Percentiles rank a stretch among this genome's conserved stretches.
Conservation (phyloP, 92 coral and sea anemone genomes). For the Plumapathes pennacea region DNA sequence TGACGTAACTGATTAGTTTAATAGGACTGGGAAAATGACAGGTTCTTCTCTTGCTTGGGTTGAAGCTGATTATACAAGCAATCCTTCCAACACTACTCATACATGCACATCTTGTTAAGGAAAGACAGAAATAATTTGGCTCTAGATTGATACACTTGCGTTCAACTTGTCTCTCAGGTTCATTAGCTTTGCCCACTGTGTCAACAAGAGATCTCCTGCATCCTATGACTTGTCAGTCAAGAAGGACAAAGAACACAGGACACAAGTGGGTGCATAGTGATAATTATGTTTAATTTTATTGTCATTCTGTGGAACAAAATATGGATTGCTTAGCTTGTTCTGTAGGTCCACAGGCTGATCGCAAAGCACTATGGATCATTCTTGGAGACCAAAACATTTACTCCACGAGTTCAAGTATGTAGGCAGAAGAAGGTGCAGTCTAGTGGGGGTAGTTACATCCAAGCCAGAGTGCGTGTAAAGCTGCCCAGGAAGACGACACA, state of each 20-base stretch:
- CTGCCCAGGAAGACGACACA: slow-evolving; percentile 1
- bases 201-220: slow-evolving; percentile 37
- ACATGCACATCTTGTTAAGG: no score
- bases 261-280: slow-evolving; percentile 29
- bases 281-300: neutral
- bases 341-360: slow-evolving; percentile 70
- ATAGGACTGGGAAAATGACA: no score
- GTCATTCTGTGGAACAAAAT: no score
- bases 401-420: slow-evolving; percentile 1
- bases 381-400: slow-evolving; percentile 74
- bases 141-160: neutral
- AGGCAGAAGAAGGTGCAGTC: neutral
- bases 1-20: no score
- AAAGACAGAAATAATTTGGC: no score
- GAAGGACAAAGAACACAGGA: slow-evolving; percentile 60
- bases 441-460: slow-evolving; percentile 32
- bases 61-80: no score
- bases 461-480: slow-evolving; percentile 57
- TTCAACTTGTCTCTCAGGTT: slow-evolving; percentile 27
- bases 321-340: neutral
- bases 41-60: no score
- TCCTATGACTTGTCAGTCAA: slow-evolving; percentile 41
- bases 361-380: slow-evolving; percentile 83
- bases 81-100: no score
- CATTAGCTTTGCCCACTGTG: slow-evolving; percentile 71